Evolutionary conservation across 37 sponge, comb jelly and placozoan species (phyloP), one percentile per base, ranked within the genome.

Genomic region (Mnemiopsis leidyi): DNA sequence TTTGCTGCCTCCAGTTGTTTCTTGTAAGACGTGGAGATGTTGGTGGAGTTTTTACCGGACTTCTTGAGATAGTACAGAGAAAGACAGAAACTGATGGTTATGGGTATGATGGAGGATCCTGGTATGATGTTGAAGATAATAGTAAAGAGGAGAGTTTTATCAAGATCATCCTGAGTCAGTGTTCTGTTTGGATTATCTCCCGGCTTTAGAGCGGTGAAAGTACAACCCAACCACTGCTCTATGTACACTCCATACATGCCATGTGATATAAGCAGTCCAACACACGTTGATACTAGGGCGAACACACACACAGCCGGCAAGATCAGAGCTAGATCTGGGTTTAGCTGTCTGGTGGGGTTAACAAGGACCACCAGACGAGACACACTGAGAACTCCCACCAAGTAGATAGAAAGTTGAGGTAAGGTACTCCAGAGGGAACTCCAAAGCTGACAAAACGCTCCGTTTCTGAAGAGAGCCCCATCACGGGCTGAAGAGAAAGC

Each of bases 321-420:
- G 1, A 34, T 9, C 0, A 77, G 1, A 13, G 79, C 79, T 32
- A 77, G 79, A 26, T 36, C 16, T 28, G 79, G 32, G 36, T 77
- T 33, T 9, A 77, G 1, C 36, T 77, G 26, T 9, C 26, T 16
- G 36, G 79, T 77, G 36, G 79, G 79, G 1, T 77, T 77, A 1
- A 32, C 79, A 1, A 77, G 79, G 79, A 77, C 32, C 2, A 34
- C 79, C 32, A 77, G 79, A 34, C 79, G 1, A 0, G 36, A 34
- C 20, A 77, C 35, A 32, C 79, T 77, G 20, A 77, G 79, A 3
- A 77, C 79, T 13, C 79, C 79, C 35, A 77, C 79, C 79, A 77
- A 34, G 35, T 31, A 77, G 20, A 77, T 32, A 33, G 79, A 77
- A 18, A 77, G 79, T 77, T 77, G 79, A 0, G 79, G 79, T 9